These are phyloP conservation scores for Myrmecophaga tridactyla DNA, from an alignment of 2,113 vertebrate genomes.

Conservation along the genomic window DNA sequence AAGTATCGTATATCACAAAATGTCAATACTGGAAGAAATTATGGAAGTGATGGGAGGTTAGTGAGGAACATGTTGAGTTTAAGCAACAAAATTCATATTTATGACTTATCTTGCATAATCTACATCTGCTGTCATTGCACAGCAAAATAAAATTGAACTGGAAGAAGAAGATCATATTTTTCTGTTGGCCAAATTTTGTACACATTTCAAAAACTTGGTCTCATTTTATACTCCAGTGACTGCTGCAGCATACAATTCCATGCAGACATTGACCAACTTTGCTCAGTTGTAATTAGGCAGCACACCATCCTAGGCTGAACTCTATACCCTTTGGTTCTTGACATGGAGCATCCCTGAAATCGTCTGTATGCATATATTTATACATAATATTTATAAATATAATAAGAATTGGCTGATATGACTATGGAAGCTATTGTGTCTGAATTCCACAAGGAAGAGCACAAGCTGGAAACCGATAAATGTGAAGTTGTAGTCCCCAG, in stretches of 20 bases:
- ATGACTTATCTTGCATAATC: background rate
- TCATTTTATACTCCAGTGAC: background rate
- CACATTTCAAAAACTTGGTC: background rate
- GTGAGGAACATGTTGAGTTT: background rate
- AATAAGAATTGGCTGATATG: too few relatives aligned
- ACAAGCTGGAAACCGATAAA: too few relatives aligned
- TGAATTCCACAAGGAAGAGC: too few relatives aligned
- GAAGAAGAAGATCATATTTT: background rate
- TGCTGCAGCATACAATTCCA: background rate
- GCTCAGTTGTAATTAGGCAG: background rate
- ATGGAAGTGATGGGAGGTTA: background rate
- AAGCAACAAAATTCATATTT: background rate
- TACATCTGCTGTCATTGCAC: background rate
- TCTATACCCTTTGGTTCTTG: background rate
- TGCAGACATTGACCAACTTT: background rate
- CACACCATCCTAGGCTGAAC: background rate
- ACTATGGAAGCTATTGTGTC: too few relatives aligned
- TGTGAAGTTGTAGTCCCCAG: too few relatives aligned
- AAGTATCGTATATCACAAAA: background rate
- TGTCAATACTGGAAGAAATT: background rate
- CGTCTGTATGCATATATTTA: background rate
- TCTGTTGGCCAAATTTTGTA: background rate
- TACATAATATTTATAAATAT: too few relatives aligned
- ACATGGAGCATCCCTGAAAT: background rate
- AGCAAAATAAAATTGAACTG: background rate